Base-by-base conservation (phyloP, 2,888 invertebrate species). In the Panorpa germanica region DNA sequence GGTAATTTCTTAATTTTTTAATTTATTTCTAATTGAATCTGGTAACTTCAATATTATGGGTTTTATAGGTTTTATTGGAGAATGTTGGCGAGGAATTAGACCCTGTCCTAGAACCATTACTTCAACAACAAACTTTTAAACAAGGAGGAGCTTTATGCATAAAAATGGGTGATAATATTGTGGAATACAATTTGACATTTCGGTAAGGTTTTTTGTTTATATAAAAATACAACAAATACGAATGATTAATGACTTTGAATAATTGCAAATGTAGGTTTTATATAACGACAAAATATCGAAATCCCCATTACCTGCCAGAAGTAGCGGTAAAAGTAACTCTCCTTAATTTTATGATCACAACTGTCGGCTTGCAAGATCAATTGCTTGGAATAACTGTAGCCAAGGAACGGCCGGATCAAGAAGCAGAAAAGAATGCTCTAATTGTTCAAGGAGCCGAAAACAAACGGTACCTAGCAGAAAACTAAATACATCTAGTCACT, bases 271-370 rank as follows among this genome's bases (percentile, higher is more conserved):
- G 12, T 42, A 80, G 86, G 42, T 66, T 95, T 37, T 93, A 88
- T 49, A 83, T 95, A 40, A 90, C 90, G 11, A 91, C 93, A 3
- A 91, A 90, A 48, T 55, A 90, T 25, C 63, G 85, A 13, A 93
- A 91, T 57, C 93, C 93, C 0, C 91, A 91, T 53, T 93, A 90
- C 48, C 52, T 90, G 31, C 91, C 93, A 0, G 93, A 95, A 57
- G 72, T 90, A 5, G 81, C 90, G 1, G 88, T 88, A 0, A 86
- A 91, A 50, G 78, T 82, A 5, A 83, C 88, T 2, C 49, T 93
- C 13, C 64, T 93, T 3, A 91, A 91, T 57, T 93, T 93, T 47
- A 82, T 86, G 78, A 74, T 93, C 41, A 91, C 90, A 4, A 68
- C 70, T 23, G 76, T 73, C 31, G 93, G 93, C 2, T 56, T 93